Evolutionary conservation across 2,113 vertebrate species (phyloP).

Genomic region (Pygoscelis antarcticus): DNA sequence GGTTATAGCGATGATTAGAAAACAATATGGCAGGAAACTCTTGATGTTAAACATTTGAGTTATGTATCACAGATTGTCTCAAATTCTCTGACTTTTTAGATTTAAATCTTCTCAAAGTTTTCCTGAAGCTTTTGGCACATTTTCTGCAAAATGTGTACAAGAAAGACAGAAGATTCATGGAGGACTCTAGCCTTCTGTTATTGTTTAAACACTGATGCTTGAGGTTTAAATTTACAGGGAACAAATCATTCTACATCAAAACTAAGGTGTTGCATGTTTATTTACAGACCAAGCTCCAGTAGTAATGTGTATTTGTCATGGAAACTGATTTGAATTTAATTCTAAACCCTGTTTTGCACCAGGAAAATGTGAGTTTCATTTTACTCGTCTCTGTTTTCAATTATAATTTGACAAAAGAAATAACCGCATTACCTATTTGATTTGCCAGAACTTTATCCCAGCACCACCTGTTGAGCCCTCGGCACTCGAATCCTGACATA

Average conservation of each 20-base stretch:
- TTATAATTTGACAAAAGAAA: constrained; percentile 83
- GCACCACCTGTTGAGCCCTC: constrained; percentile 79
- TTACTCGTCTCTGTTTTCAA: constrained; percentile 76
- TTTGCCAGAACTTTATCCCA: constrained; percentile 80
- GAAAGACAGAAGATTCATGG: neutral
- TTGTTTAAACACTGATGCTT: constrained; percentile 1
- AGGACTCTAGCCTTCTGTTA: neutral
- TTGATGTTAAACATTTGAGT: constrained; percentile 27
- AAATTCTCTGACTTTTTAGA: constrained; percentile 10
- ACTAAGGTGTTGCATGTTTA: constrained; percentile 53
- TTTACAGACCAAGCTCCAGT: constrained; percentile 40
- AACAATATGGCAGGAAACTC: constrained; percentile 41
- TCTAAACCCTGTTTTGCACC: constrained; percentile 55
- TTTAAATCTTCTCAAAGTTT: constrained; percentile 19
- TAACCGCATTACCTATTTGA: constrained; percentile 76
- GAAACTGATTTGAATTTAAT: constrained; percentile 67
- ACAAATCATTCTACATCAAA: constrained; percentile 32
- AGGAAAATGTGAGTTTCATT: constrained; percentile 73
- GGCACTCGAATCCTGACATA: constrained; percentile 75
- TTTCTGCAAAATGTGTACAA: neutral
- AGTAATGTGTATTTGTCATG: constrained; percentile 59
- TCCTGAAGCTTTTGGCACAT: constrained; percentile 21
- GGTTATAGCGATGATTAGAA: constrained; percentile 29
- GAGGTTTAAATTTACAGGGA: constrained; percentile 23
- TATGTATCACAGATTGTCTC: constrained; percentile 25